Evolutionary conservation across 2,113 vertebrate genomes (phyloP).

Genomic region (Bos indicus): DNA sequence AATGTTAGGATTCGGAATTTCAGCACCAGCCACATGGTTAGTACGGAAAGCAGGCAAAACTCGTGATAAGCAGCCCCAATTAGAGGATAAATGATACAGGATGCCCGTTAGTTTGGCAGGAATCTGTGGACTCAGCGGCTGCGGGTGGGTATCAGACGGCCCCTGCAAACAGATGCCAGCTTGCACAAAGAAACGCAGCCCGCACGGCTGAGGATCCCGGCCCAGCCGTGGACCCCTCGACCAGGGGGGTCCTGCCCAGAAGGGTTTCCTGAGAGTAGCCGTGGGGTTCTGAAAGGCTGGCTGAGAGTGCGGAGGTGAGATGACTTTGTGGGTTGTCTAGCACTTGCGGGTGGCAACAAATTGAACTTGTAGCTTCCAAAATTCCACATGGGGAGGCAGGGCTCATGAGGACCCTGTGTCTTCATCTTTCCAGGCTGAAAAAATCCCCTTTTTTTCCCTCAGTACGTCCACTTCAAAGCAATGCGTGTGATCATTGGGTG

Average conservation of each 20-base stretch:
- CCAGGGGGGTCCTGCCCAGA: neutral
- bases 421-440: slow-evolving; percentile 28
- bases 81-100: slow-evolving; percentile 46
- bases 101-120: neutral
- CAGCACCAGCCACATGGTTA: neutral
- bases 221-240: neutral
- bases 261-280: rapidly evolving
- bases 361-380: neutral
- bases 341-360: neutral
- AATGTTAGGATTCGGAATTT: neutral
- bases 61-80: slow-evolving; percentile 23
- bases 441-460: neutral
- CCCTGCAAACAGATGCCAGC: neutral
- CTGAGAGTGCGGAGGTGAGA: neutral
- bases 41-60: neutral
- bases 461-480: neutral
- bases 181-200: neutral
- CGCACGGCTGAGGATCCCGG: neutral
- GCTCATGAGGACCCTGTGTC: neutral
- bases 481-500: neutral
- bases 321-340: neutral
- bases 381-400: neutral
- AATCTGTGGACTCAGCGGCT: neutral
- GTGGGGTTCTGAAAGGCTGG: neutral
- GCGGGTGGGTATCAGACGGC: neutral